phyloP scores from a whole-genome alignment of 2,888 invertebrate genomes.

The Caradrina kadenii region DNA sequence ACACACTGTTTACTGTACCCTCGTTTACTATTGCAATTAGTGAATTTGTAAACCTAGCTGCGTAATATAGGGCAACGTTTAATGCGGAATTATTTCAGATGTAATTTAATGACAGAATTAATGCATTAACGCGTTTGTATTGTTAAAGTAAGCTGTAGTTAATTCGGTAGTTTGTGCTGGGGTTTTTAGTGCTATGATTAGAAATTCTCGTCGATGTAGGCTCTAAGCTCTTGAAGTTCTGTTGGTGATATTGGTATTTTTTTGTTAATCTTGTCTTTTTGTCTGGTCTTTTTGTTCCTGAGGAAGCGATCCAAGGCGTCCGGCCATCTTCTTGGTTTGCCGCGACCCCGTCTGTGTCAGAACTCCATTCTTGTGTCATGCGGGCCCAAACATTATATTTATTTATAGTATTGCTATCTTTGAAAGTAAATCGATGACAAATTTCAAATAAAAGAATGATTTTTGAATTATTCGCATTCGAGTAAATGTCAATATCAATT shows the following conservation, averaged over 20 bases:
- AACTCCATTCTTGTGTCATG: no score
- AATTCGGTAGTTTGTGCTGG: conserved; percentile 4
- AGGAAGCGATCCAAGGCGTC: no score
- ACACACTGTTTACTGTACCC: conserved; percentile 54
- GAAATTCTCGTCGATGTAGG: background rate
- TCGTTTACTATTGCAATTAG: conserved; percentile 60
- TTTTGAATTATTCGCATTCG: no score
- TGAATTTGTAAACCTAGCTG: conserved; percentile 47
- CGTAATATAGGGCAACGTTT: conserved; percentile 36
- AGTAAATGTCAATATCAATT: no score
- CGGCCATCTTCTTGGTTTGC: no score
- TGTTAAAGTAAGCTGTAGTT: conserved; percentile 33
- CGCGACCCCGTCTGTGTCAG: no score
- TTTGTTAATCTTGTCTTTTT: no score
- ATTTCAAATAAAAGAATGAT: no score
- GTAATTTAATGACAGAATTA: conserved; percentile 56
- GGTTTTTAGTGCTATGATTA: conserved; percentile 15
- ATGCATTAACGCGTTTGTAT: conserved; percentile 48
- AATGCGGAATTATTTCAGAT: conserved; percentile 23
- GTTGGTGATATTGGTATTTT: background rate
- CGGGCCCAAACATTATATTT: no score
- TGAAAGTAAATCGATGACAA: no score
- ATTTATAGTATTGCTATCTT: no score
- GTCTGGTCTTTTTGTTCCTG: no score
- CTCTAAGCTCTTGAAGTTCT: background rate